Conservation (phyloP, 2,888 invertebrate genomes). For the Rhaphigaster nebulosa region DNA sequence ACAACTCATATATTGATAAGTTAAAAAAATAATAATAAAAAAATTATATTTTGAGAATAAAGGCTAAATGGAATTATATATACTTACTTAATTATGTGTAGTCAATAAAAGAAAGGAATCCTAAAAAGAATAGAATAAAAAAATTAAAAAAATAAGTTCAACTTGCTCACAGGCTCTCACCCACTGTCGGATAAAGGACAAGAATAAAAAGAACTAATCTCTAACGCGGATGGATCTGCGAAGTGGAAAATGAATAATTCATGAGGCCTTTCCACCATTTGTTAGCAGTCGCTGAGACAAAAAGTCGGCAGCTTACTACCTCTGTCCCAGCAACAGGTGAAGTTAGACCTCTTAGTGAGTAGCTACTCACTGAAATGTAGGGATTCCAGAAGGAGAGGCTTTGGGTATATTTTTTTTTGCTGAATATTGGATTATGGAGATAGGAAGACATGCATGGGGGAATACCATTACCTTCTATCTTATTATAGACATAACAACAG, state of each 20-base stretch:
- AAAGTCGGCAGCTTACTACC: background rate
- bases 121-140: too few species aligned
- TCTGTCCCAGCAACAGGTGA: background rate
- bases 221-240: conserved; percentile 2
- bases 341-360: background rate
- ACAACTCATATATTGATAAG: too few species aligned
- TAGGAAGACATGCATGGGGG: too few species aligned
- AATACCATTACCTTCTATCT: too few species aligned
- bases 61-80: too few species aligned
- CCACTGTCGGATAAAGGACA: background rate
- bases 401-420: background rate
- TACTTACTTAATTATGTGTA: background rate
- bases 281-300: conserved; percentile 1
- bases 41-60: too few species aligned
- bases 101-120: background rate
- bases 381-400: background rate
- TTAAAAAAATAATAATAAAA: too few species aligned
- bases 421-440: too few species aligned
- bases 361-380: too few species aligned
- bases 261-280: conserved; percentile 17
- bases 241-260: conserved; percentile 25
- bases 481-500: too few species aligned
- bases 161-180: background rate
- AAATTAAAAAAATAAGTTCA: background rate
- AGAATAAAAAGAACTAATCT: conserved; percentile 23